Evolutionary conservation across 2,888 invertebrate species (phyloP), one percentile per base, ranked within the genome.

Genomic region (Polietes domitor): DNA sequence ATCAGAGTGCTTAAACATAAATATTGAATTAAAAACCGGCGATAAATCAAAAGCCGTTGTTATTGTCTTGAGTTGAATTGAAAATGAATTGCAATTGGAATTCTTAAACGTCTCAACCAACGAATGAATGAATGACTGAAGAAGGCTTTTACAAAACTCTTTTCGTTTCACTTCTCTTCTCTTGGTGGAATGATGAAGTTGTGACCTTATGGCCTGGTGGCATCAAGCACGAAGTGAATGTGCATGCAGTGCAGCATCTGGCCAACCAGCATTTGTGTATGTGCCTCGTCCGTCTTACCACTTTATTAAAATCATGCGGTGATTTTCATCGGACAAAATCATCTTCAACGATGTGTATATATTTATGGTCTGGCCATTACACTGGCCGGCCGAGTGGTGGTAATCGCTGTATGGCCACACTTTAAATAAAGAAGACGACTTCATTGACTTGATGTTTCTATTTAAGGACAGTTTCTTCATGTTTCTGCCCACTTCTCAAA

Each of bases 161-260:
- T 58, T 9, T 58, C 7, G 26, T 15, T 32, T 6, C 24, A 21
- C 7, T 55, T 55, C 21, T 21, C 47, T 47, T 47, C 15, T 10
- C 4, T 47, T 47, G 4, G 4, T 32, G n/a, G n/a, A n/a, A 32
- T 19, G 50, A 50, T 58, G 24, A 32, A 17, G 43, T 17, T 77
- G 32, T 84, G 84, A 84, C 80, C 81, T 78, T 50, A 41, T 78
- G 58, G 75, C 75, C 81, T 43, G 24, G 75, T 77, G 73, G 63
- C 61, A 63, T n/a, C n/a, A n/a, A n/a, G n/a, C n/a, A n/a, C n/a
- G n/a, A 65, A 65, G 37, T 72, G 50, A 77, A 65, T 83, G 47
- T 71, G 50, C 76, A 70, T 41, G n/a, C n/a, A n/a, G n/a, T n/a
- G n/a, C 70, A 19, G 5, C 47, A 15, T n/a, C 47, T 47, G 41